phyloP scores from a whole-genome alignment of 2,888 invertebrate species.

The Anthrax anthrax region DNA sequence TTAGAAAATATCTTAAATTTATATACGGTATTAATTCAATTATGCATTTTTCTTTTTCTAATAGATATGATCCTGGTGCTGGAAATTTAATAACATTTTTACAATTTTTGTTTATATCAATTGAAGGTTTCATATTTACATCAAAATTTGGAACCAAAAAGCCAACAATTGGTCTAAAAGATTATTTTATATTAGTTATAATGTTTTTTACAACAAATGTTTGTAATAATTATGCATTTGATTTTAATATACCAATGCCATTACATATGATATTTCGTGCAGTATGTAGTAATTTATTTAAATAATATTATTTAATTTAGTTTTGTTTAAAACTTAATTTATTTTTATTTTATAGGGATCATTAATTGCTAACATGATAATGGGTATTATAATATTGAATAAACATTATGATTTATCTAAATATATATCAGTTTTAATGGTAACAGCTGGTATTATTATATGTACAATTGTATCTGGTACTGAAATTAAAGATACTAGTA shows the following conservation, averaged over 20 bases:
- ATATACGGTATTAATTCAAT: no score
- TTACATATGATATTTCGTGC: slow-evolving; percentile 97
- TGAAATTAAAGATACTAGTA: slow-evolving; percentile 47
- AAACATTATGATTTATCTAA: slow-evolving; percentile 69
- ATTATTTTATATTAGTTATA: slow-evolving; percentile 67
- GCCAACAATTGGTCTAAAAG: slow-evolving; percentile 58
- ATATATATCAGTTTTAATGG: slow-evolving; percentile 83
- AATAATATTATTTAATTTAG: background rate
- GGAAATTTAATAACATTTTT: slow-evolving; percentile 93
- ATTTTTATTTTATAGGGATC: slow-evolving; percentile 45
- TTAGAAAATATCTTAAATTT: no score
- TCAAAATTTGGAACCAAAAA: slow-evolving; percentile 70
- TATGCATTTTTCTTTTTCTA: slow-evolving; percentile 18
- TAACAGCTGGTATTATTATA: slow-evolving; percentile 79
- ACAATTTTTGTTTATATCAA: slow-evolving; percentile 82
- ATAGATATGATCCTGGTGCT: slow-evolving; percentile 74
- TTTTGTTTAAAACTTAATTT: no score
- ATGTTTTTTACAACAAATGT: slow-evolving; percentile 89
- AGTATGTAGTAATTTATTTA: slow-evolving; percentile 38
- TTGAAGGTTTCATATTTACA: slow-evolving; percentile 75
- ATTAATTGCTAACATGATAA: slow-evolving; percentile 88
- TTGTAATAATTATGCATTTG: slow-evolving; percentile 87
- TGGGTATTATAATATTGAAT: slow-evolving; percentile 81
- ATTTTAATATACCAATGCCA: slow-evolving; percentile 95
- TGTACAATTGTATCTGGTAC: slow-evolving; percentile 80